Evolutionary conservation across 2,888 invertebrate genomes (phyloP), one percentile per base, ranked within the genome.

Genomic region (Pyrrhosoma nymphula): DNA sequence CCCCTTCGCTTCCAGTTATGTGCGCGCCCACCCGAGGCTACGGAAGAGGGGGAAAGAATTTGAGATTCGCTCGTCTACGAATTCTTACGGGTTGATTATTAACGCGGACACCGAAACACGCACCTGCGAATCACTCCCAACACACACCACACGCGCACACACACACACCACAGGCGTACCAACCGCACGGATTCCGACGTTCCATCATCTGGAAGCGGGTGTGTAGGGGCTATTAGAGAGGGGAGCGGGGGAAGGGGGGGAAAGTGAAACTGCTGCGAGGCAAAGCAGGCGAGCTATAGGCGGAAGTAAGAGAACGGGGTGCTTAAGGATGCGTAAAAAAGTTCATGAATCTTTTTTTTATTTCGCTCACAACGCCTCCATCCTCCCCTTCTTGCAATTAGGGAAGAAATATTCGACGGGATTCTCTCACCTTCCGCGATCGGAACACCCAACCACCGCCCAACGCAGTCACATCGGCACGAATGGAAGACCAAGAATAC

Each of bases 321-420:
- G 93, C 47, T 93, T 69, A 93, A 93, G 93, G 93, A 93, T 93
- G 93, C 93, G 93, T 93, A 69, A 93, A 93, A 93, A 75, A 93
- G 93, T 93, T 93, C 93, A 93, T 69, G 93, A 69, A 93, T 39
- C 10, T 69, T 93, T 93, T 93, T n/a, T 47, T 63, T 47, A 60
- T 47, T 69, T 82, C 82, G 82, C 82, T 82, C 35, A 69, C 69
- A 26, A 10, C 69, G 23, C 18, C 30, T 16, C n/a, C n/a, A n/a
- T 60, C 20, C 12, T 12, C 20, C 60, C 20, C 16, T 20, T 20
- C 3, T 4, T 82, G 82, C 82, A 82, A 82, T 82, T 82, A 82
- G 35, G 82, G 14, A 16, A 35, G 35, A 35, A 82, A 82, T 82
- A 82, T 82, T 35, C 82, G 14, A 82, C 16, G 14, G 16, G 1